phyloP scores from a whole-genome alignment of 2,113 vertebrate species.

The Calidris pugnax region DNA sequence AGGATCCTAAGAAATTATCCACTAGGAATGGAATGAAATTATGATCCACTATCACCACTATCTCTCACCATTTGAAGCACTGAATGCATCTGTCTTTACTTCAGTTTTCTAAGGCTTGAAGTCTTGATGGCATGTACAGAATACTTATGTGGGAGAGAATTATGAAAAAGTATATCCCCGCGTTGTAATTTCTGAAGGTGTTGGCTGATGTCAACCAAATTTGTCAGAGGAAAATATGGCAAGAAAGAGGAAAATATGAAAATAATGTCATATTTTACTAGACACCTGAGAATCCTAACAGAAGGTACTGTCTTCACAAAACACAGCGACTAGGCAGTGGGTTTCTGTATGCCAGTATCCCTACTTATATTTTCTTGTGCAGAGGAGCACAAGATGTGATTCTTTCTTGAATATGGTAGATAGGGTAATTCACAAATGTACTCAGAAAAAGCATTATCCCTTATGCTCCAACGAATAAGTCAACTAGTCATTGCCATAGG shows the following conservation, averaged over 20 bases:
- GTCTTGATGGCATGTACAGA: background rate
- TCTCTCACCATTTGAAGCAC: background rate
- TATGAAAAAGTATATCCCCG: background rate
- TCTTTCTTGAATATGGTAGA: background rate
- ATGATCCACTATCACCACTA: background rate
- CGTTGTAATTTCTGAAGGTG: background rate
- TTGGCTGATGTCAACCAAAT: background rate
- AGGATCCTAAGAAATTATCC: background rate
- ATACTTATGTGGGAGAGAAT: background rate
- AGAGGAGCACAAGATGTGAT: background rate
- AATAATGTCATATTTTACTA: background rate
- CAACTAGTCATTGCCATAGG: background rate
- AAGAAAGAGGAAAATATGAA: too few relatives aligned
- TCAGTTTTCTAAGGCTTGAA: background rate
- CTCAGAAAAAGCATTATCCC: background rate
- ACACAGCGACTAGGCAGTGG: background rate
- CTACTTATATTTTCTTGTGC: background rate
- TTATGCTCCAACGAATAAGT: background rate
- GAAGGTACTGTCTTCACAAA: background rate
- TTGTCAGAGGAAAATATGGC: background rate
- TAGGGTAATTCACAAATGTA: background rate
- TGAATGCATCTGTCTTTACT: background rate
- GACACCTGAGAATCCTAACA: background rate
- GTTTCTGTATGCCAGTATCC: background rate
- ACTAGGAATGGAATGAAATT: background rate